Conservation (phyloP, 2,888 invertebrate genomes). For the Noctua pronuba region DNA sequence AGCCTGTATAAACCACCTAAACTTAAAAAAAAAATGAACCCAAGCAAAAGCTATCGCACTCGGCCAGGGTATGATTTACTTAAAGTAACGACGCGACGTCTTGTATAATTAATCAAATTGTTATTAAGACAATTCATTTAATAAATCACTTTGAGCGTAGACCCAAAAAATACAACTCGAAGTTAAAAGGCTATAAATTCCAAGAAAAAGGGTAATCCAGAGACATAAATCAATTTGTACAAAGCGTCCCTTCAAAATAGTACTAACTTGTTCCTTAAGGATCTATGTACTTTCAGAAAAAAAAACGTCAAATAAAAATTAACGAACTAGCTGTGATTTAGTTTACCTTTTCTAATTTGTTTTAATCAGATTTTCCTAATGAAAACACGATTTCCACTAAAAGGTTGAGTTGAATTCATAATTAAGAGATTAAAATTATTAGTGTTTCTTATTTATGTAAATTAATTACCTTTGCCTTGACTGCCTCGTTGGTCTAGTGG, state of each 20-base stretch:
- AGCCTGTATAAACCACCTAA: no score
- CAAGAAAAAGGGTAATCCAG: constrained; percentile 50
- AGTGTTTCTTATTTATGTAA: constrained; percentile 13
- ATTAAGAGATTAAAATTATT: constrained; percentile 49
- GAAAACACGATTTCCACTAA: constrained; percentile 19
- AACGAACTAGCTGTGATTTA: constrained; percentile 46
- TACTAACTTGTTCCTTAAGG: constrained; percentile 49
- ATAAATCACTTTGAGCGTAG: constrained; percentile 30
- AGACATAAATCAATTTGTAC: constrained; percentile 69
- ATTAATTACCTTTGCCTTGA: neutral
- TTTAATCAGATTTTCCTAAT: constrained; percentile 46
- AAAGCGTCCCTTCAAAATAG: constrained; percentile 58
- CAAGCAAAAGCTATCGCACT: neutral
- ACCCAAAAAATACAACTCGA: constrained; percentile 9
- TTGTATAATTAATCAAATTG: constrained; percentile 41
- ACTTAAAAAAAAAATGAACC: neutral
- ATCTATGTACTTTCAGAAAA: constrained; percentile 28
- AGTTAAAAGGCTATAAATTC: constrained; percentile 11
- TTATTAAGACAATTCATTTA: constrained; percentile 24
- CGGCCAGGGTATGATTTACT: neutral
- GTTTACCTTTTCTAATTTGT: constrained; percentile 51
- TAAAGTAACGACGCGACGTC: constrained; percentile 3
- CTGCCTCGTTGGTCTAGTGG: no score
- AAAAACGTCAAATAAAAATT: constrained; percentile 44
- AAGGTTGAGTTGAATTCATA: constrained; percentile 48